Base-by-base conservation (phyloP, 2,888 invertebrate genomes). In the Phengaris alcon region DNA sequence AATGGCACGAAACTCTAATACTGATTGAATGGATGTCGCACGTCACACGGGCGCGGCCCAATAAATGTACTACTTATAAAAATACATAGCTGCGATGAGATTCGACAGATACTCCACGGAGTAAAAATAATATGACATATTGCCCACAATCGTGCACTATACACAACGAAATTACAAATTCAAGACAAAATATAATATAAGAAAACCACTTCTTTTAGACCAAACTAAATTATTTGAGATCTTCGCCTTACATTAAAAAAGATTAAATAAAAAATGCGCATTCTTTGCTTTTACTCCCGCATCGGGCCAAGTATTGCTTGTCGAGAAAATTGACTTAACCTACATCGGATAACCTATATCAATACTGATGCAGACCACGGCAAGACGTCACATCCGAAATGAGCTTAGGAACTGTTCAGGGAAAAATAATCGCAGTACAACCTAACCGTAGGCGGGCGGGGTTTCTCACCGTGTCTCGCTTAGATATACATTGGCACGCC, bases 401-500 rank as follows among this genome's bases (percentile, higher is more conserved):
- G 80, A 82, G 82, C 82, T 84, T 87, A 88, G 88, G 88, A 88
- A 88, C 88, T 87, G 85, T 83, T 81, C 78, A 80, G 83, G 80
- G 80, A 80, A 82, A 83, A 80, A 80, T 80, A 78, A 79, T 79
- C 80, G 79, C 80, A 75, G 79, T 78, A 79, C 79, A 80, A 81
- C 84, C 81, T 82, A 82, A 83, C 83, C 84, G 86, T 83, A 85
- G 86, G 86, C 83, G 84, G 86, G 84, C 85, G 86, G 86, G 86
- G 85, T 83, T 81, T 83, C 82, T 70, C 76, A 69, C 73, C 75
- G 72, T 75, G 76, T 80, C 35, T 52, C 52, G 72, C 88, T 94
- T 95, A 97, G 88, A 97, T 97, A 94, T 97, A 97, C 97, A 97
- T 97, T 88, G 97, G 97, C 94, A 97, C 97, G 85, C 97, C 97